Evolutionary conservation across 2,113 vertebrate genomes (phyloP).

Genomic region (Dicaeum eximium): DNA sequence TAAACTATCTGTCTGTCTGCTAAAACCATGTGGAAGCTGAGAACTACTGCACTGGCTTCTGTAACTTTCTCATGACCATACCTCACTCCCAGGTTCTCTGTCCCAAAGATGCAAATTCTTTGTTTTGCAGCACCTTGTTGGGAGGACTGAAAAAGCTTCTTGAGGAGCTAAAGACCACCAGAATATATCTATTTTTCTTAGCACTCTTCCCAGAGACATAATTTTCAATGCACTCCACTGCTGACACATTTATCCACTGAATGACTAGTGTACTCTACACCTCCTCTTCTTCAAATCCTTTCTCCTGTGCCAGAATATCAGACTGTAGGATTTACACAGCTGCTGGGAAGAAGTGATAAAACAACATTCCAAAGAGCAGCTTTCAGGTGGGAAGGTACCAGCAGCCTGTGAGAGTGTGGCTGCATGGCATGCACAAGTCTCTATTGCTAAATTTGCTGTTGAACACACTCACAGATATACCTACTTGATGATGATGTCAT

Average conservation of each 20-base stretch:
- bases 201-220: not conserved
- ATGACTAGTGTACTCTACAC: not conserved
- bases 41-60: not conserved
- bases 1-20: not conserved
- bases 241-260: conserved; percentile 1
- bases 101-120: not conserved
- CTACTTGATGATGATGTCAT: not conserved
- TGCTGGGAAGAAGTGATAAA: conserved; percentile 26
- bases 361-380: not conserved
- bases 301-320: not conserved
- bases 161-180: not conserved
- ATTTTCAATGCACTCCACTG: not conserved
- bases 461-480: not conserved
- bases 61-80: not conserved
- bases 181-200: not conserved
- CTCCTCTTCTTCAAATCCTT: not conserved
- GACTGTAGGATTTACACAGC: conserved; percentile 28
- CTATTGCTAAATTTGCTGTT: not conserved
- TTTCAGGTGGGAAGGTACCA: conserved; percentile 41
- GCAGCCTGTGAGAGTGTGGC: not conserved
- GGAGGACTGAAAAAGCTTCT: not conserved
- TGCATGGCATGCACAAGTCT: not conserved
- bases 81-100: not conserved
- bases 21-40: not conserved
- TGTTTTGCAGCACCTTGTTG: not conserved